These are phyloP conservation scores for Hydroisotoma schaefferi DNA, from an alignment of 2,888 invertebrate genomes.

Conservation along the genomic window DNA sequence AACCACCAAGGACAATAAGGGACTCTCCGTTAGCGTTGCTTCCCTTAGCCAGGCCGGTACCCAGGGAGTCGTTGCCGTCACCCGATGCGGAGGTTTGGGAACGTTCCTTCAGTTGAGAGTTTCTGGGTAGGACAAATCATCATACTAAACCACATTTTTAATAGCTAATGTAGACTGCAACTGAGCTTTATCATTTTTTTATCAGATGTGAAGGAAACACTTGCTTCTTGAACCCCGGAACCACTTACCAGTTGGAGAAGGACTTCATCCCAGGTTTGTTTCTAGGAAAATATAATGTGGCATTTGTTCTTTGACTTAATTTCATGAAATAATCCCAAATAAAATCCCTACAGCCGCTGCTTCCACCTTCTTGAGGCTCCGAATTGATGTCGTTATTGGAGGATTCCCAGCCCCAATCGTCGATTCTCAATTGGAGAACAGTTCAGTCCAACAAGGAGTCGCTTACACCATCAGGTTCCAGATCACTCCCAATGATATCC, in stretches of 20 bases:
- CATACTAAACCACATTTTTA: background rate
- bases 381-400: background rate
- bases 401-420: slow-evolving; percentile 6
- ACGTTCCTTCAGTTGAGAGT: background rate
- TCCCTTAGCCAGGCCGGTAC: background rate
- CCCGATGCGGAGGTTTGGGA: slow-evolving; percentile 5
- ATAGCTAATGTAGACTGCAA: too few relatives aligned
- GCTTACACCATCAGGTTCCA: slow-evolving; percentile 5
- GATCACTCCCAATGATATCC: slow-evolving; percentile 1
- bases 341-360: background rate
- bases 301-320: too few relatives aligned
- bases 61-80: background rate
- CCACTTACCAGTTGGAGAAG: slow-evolving; percentile 1
- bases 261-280: slow-evolving; percentile 11
- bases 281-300: too few relatives aligned
- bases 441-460: background rate
- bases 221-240: slow-evolving; percentile 6
- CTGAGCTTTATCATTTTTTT: too few relatives aligned
- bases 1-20: background rate
- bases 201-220: slow-evolving; percentile 5
- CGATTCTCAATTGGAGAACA: background rate
- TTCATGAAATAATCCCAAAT: background rate
- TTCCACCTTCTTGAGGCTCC: background rate
- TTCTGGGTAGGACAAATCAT: background rate
- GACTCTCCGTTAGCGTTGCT: background rate